Percentiles rank a stretch among this genome's conserved stretches.
Conservation (phyloP, 1,140 invertebrate genomes). For the Ctenoplectra terminalis region DNA sequence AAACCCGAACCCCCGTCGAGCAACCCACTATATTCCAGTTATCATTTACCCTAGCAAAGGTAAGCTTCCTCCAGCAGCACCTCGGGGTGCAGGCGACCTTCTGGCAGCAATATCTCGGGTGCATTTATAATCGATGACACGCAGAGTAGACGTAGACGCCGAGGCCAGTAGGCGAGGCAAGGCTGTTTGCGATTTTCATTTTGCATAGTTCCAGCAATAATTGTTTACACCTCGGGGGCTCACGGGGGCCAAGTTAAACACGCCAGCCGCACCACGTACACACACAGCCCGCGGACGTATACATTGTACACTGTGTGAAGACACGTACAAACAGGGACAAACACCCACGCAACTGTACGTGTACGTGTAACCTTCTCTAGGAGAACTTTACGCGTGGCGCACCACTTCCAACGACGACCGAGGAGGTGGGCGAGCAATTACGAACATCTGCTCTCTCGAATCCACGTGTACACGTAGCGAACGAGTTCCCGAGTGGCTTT, state of each 20-base stretch:
- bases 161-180: not conserved
- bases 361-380: constrained; percentile 1
- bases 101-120: not conserved
- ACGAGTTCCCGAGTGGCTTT: constrained; percentile 65
- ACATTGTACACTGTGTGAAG: not conserved
- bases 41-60: not conserved
- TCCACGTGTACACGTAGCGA: constrained; percentile 64
- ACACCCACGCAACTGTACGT: not conserved
- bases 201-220: constrained; percentile 49
- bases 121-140: constrained; percentile 39
- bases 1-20: not conserved
- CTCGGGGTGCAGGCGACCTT: not conserved
- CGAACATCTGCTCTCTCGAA: constrained; percentile 72
- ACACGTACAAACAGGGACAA: no score
- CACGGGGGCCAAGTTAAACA: constrained; percentile 35
- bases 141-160: not conserved
- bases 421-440: constrained; percentile 64
- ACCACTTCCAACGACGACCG: constrained; percentile 46
- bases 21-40: not conserved
- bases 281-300: constrained; percentile 32
- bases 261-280: not conserved
- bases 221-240: constrained; percentile 47
- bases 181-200: constrained; percentile 48
- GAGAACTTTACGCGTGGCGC: constrained; percentile 27
- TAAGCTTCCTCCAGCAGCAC: not conserved